Conservation (phyloP, 2,797 vertebrate genomes). For the Microctenopoma stevenorrisi region DNA sequence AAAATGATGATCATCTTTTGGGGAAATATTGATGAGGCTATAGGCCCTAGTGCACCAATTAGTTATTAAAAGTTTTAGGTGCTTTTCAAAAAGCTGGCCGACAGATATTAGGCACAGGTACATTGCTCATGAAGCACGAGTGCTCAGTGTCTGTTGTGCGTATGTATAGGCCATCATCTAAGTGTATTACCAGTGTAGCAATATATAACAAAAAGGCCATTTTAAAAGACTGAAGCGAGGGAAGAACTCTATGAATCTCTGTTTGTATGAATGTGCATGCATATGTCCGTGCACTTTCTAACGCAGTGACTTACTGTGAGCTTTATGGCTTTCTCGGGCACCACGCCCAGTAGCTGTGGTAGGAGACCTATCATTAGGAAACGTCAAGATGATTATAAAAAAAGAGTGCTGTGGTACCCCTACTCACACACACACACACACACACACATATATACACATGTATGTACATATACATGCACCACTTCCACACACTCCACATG, state of each 20-base stretch:
- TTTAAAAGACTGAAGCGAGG: neutral
- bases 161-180: neutral
- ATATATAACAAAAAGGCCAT: conserved; percentile 15
- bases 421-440: conserved; percentile 56
- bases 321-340: conserved; percentile 95
- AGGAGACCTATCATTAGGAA: conserved; percentile 91
- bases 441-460: conserved; percentile 49
- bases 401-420: conserved; percentile 75
- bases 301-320: conserved; percentile 90
- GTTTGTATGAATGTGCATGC: conserved; percentile 26
- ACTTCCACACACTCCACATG: conserved; percentile 79
- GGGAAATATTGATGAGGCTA: too few relatives aligned
- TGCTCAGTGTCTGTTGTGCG: neutral
- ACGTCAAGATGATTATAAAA: conserved; percentile 85
- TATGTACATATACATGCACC: conserved; percentile 43
- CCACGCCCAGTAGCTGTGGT: conserved; percentile 96
- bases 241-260: conserved; percentile 6
- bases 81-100: neutral
- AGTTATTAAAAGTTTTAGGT: too few relatives aligned
- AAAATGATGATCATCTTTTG: too few relatives aligned
- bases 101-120: conserved; percentile 1
- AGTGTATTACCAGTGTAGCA: neutral
- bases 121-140: neutral
- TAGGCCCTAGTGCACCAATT: too few relatives aligned
- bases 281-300: conserved; percentile 38